These are phyloP conservation scores for Equus quagga DNA, from an alignment of 2,113 vertebrate genomes.

Conservation along the genomic window DNA sequence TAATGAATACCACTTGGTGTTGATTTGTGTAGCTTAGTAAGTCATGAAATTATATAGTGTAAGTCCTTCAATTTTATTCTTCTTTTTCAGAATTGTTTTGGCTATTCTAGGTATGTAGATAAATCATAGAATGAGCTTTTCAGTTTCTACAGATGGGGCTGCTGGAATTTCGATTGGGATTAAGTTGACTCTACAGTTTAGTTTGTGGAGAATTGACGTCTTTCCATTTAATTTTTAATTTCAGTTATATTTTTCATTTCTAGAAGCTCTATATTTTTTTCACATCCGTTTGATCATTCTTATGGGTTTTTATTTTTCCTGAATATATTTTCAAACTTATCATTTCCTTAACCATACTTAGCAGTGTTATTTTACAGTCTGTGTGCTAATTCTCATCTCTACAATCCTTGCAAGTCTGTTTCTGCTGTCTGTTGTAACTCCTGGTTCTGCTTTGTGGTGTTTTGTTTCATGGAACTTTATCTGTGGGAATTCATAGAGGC, in stretches of 20 bases:
- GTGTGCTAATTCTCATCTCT: background rate
- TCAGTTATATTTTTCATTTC: conserved; percentile 36
- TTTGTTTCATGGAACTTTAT: background rate
- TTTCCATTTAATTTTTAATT: conserved; percentile 4
- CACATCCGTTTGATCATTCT: background rate
- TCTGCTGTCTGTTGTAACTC: conserved; percentile 4
- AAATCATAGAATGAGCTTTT: background rate
- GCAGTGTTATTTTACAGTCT: background rate
- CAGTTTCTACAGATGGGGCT: background rate
- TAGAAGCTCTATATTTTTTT: background rate
- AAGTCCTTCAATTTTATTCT: background rate
- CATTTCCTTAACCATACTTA: background rate
- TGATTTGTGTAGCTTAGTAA: background rate
- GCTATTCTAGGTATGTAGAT: background rate
- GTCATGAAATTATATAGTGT: background rate
- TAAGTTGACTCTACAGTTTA: background rate
- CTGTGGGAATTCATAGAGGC: background rate
- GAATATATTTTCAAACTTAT: background rate
- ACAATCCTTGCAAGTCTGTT: background rate
- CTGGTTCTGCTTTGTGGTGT: background rate
- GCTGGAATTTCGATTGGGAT: background rate
- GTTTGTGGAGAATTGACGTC: conserved; percentile 6
- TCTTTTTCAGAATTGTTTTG: background rate
- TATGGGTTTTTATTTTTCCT: background rate
- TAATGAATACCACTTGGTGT: background rate